Percentiles rank a stretch among this genome's conserved stretches.
phyloP scores from a whole-genome alignment of 2,888 invertebrate genomes.

The Lasius platythorax region DNA sequence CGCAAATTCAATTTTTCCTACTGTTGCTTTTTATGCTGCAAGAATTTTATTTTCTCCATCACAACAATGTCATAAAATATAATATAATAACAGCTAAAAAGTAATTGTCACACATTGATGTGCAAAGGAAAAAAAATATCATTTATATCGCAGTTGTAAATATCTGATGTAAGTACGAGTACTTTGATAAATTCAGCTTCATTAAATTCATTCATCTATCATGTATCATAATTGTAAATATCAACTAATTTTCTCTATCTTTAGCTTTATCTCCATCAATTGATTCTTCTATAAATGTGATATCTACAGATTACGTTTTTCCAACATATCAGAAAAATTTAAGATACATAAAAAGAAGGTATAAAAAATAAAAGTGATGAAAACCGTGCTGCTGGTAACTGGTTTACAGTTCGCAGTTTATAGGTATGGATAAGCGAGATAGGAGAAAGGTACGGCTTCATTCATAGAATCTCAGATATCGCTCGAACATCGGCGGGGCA shows the following conservation, averaged over 20 bases:
- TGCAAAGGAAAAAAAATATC: not conserved
- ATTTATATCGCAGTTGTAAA: not conserved
- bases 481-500: not conserved
- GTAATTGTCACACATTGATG: not conserved
- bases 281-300: not conserved
- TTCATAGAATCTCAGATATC: slow-evolving; percentile 45
- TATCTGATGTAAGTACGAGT: not conserved
- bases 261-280: not conserved
- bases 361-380: slow-evolving; percentile 1
- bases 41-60: not conserved
- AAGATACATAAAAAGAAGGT: not conserved
- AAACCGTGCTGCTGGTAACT: slow-evolving; percentile 15
- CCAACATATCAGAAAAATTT: not conserved
- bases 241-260: not conserved
- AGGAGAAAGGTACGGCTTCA: slow-evolving; percentile 34
- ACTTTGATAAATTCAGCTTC: not conserved
- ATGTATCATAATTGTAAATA: not conserved
- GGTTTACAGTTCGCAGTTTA: slow-evolving; percentile 10
- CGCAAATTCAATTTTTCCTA: slow-evolving; percentile 29
- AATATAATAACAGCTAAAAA: slow-evolving; percentile 2
- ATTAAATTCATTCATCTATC: not conserved
- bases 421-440: slow-evolving; percentile 30
- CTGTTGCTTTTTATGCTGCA: not conserved
- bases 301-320: not conserved
- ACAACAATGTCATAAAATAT: not conserved